Base-by-base conservation (phyloP, 2,888 invertebrate species). In the Hypercompe scribonia region DNA sequence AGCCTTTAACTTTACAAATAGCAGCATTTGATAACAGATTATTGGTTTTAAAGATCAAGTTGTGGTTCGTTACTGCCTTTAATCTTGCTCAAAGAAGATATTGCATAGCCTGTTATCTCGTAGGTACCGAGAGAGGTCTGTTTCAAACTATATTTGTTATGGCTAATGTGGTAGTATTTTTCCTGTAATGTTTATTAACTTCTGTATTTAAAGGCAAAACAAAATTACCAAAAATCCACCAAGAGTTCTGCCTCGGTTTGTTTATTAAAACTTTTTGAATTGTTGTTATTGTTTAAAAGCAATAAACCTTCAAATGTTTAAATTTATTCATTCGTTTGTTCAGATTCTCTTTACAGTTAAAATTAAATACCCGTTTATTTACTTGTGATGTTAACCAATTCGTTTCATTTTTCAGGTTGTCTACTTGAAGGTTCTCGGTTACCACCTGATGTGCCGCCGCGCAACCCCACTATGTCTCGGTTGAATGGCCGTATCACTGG, bases 381-480 rank as follows among this genome's bases (percentile, higher is more conserved):
- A 24, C 24, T 50, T 50, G 4, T n/a, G n/a, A 71, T 21, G 54
- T 7, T 63, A 36, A 34, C 58, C 65, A 70, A 70, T 39, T 2
- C 72, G n/a, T 7, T 64, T 7, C 64, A 50, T 65, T 61, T 15
- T 91, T 89, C 86, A 98, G 98, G 98, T 97, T 98, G 98, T 96
- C 97, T 98, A 94, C 96, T 98, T 94, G 98, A 98, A 96, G 97
- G 97, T 92, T 96, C 97, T 91, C 96, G 97, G 94, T 97, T 98
- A 88, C 98, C 98, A 92, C 98, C 98, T 96, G 98, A 98, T 96
- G 98, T 98, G 93, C 98, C 98, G 85, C 97, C 98, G 90, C 92
- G 96, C 77, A 98, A 98, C 96, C 98, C 98, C 89, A 98, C 98
- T 96, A 98, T 98, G 98, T 98, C 97, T 96, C 97, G 98, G 91